Base-by-base conservation (phyloP, 2,113 vertebrate species). In the Fukomys damarensis region DNA sequence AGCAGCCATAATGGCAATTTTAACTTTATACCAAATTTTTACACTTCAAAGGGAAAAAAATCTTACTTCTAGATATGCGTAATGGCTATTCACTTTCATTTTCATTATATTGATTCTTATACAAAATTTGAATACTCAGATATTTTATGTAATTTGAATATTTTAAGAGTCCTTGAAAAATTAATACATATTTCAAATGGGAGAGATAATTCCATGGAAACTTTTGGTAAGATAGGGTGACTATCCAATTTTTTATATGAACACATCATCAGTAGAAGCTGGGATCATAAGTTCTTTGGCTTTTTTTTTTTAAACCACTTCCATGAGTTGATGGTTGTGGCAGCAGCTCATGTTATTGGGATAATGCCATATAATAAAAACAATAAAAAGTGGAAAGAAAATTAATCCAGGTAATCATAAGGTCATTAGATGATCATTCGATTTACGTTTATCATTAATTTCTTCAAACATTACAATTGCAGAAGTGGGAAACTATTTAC, bases 81-180 rank as follows among this genome's bases (percentile, higher is more conserved):
- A 70, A 95, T 59, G 92, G 83, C 43, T 54, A 65, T 68, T 83
- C 24, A 83, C 54, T 63, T 2, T 65, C 82, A 66, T 35, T 84
- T 84, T 88, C 17, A 32, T 83, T 95, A 86, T 81, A 35, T 41
- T 77, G 79, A 79, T 89, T 86, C 52, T 86, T 82, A n/a, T 5
- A 35, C 92, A 35, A 92, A 89, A 77, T 14, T 43, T 77, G 12
- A 20, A 43, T 9, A 65, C 35, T 19, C 66, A 70, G 65, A n/a
- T 89, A 92, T 32, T 86, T 70, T 89, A 86, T 32, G 30, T 86
- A 32, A 35, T 49, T 76, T 32, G 80, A 76, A 68, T 83, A 61
- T 85, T 96, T 93, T 59, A 77, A 3, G 32, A 24, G 61, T n/a
- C 11, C 54, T 80, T 54, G 46, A 89, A 89, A 89, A 54, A 41